A percentile compares a stretch with the other conserved stretches of the same genome.
Evolutionary conservation across 2,888 invertebrate genomes (phyloP).

Genomic region (Pterobdella sp.): DNA sequence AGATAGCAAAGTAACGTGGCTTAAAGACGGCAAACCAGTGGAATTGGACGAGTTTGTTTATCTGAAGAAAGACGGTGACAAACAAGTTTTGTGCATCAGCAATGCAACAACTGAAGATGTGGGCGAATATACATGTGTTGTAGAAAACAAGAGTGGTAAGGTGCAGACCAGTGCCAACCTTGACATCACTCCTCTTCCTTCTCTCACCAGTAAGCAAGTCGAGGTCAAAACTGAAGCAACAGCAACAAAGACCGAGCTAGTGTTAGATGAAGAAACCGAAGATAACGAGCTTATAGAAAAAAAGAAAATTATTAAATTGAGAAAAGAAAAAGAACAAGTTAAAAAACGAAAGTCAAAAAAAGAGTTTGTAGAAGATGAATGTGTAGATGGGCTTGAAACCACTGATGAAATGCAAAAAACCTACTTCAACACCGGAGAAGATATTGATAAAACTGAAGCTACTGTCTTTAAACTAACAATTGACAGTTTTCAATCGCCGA

Average conservation of each 20-base stretch:
- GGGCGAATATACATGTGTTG: conserved; percentile 37
- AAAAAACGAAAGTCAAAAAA: neutral
- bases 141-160: conserved; percentile 37
- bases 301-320: neutral
- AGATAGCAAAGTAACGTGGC: conserved; percentile 36
- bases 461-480: neutral
- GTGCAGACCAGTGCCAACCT: conserved; percentile 33
- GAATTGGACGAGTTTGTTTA: conserved; percentile 29
- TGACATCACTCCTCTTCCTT: conserved; percentile 3
- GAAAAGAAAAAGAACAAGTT: neutral
- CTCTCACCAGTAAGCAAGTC: neutral
- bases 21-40: conserved; percentile 37
- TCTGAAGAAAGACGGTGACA: conserved; percentile 29
- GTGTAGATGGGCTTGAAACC: neutral
- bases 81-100: conserved; percentile 26
- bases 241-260: neutral
- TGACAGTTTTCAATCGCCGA: neutral
- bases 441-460: neutral
- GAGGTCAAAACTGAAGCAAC: neutral
- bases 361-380: neutral
- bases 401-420: neutral
- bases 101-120: conserved; percentile 27
- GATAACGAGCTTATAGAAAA: neutral
- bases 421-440: neutral
- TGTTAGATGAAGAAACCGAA: neutral